phyloP scores from a whole-genome alignment of 2,797 vertebrate genomes.

The Alosa sapidissima region DNA sequence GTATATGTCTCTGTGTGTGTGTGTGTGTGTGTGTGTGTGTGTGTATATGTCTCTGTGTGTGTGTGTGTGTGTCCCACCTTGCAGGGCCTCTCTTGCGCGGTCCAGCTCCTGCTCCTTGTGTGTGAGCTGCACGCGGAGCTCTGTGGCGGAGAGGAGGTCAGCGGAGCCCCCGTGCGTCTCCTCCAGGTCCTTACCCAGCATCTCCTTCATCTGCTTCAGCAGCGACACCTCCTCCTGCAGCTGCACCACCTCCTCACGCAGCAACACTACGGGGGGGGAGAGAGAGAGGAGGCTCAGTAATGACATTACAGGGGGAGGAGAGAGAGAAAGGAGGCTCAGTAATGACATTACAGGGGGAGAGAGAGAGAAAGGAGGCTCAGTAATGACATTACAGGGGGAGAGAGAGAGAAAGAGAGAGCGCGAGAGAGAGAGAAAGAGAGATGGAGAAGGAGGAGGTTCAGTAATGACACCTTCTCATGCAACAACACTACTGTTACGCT shows the following conservation, averaged over 20 bases:
- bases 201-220: conserved; percentile 86
- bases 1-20: too few relatives aligned
- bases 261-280: conserved; percentile 40
- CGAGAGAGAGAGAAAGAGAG: neutral
- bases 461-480: too few relatives aligned
- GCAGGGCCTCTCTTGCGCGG: conserved; percentile 83
- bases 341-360: conserved; percentile 46
- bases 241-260: conserved; percentile 82
- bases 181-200: conserved; percentile 83
- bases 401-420: neutral
- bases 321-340: too few relatives aligned
- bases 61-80: conserved; percentile 72
- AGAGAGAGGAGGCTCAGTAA: too few relatives aligned
- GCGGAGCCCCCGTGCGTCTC: conserved; percentile 77
- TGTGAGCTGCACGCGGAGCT: conserved; percentile 82
- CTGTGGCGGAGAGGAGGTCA: conserved; percentile 78
- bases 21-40: conserved; percentile 16
- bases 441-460: neutral
- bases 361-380: neutral
- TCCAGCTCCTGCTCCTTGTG: conserved; percentile 86
- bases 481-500: too few relatives aligned
- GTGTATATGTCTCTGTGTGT: neutral
- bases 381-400: conserved; percentile 45
- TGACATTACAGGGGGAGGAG: conserved; percentile 46
- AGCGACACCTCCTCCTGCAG: conserved; percentile 85